A percentile compares a stretch with the other conserved stretches of the same genome.
Evolutionary conservation across 2,797 vertebrate species (phyloP).

Genomic region (Buceros bicornis): DNA sequence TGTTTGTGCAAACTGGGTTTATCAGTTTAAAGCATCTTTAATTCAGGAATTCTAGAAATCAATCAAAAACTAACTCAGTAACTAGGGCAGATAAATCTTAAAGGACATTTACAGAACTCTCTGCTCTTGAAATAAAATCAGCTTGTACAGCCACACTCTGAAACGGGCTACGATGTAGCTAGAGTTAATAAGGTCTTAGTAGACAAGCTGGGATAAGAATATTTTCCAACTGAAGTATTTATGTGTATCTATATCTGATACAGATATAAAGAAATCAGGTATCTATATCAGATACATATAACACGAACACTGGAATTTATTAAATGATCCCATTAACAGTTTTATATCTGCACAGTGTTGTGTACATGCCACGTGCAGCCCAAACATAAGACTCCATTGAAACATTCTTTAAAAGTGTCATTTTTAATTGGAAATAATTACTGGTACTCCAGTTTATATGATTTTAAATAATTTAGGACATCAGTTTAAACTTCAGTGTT

Average conservation of each 20-base stretch:
- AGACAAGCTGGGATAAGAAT: background rate
- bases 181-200: background rate
- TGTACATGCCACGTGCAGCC: background rate
- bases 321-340: background rate
- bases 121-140: constrained; percentile 29
- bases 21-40: constrained; percentile 48
- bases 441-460: background rate
- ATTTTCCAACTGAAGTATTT: background rate
- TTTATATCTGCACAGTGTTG: background rate
- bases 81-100: constrained; percentile 14
- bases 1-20: background rate
- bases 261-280: background rate
- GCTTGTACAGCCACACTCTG: background rate
- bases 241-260: background rate
- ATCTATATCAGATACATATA: background rate
- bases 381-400: background rate
- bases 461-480: constrained; percentile 19
- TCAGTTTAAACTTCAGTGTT: constrained; percentile 24
- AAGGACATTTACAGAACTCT: background rate
- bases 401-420: background rate
- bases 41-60: constrained; percentile 42
- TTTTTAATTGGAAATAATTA: constrained; percentile 32
- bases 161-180: background rate
- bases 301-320: background rate
- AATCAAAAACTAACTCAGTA: constrained; percentile 1